Evolutionary conservation across 2,113 vertebrate species (phyloP).

Genomic region (Vulpes vulpes): DNA sequence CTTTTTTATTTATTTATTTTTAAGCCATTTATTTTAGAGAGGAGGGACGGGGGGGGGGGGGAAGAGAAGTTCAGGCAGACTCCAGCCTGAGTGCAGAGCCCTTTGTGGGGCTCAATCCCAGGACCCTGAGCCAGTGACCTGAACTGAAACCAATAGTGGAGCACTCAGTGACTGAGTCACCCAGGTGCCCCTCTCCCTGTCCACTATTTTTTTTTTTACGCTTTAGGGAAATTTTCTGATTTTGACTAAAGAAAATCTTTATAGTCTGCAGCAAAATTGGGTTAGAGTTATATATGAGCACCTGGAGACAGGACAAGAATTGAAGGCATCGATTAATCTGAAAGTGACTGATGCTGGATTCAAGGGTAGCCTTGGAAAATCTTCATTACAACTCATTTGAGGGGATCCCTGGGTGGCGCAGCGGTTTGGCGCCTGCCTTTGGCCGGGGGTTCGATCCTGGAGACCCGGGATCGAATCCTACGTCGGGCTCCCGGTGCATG

Average conservation of each 20-base stretch:
- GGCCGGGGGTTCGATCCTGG: too few relatives aligned
- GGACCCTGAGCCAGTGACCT: not conserved
- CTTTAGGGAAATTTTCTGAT: not conserved
- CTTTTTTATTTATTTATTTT: not conserved
- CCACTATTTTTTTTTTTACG: not conserved
- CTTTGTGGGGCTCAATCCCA: not conserved
- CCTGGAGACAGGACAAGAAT: not conserved
- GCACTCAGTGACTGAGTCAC: not conserved
- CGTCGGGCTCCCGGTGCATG: too few relatives aligned
- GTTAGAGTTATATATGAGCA: not conserved
- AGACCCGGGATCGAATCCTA: too few relatives aligned
- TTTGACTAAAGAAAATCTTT: constrained; percentile 46
- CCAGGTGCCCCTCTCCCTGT: not conserved
- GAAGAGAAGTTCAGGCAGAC: not conserved
- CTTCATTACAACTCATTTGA: not conserved
- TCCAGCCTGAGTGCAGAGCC: not conserved
- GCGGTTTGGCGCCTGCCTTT: too few relatives aligned
- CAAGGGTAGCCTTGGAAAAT: not conserved
- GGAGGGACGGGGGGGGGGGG: not conserved
- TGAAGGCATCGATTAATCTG: constrained; percentile 2
- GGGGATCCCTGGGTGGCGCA: not conserved
- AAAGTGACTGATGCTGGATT: not conserved
- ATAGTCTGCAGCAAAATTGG: not conserved
- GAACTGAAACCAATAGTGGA: not conserved
- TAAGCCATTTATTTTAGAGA: not conserved